Base-by-base conservation (phyloP, 2,888 invertebrate genomes). In the Eremobia ochroleuca region DNA sequence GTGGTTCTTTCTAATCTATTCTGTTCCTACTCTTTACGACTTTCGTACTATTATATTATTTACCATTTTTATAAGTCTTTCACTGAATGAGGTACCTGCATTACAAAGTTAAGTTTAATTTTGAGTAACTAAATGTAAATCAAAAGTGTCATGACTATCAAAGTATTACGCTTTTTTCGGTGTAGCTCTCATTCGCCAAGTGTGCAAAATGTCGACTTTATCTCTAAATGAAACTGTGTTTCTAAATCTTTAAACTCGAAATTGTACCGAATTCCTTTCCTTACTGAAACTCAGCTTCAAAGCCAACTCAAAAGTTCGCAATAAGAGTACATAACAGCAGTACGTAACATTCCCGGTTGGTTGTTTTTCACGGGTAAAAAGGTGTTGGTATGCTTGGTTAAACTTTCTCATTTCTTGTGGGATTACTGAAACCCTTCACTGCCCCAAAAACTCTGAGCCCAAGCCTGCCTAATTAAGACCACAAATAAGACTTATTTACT, bases 371-470 rank as follows among this genome's bases (percentile, higher is more conserved):
- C 25, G 59, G 34, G 18, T 43, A 69, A 43, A 61, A 43, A 1
- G 31, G 9, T 67, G 6, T 18, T 37, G 4, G 18, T 52, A 79
- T 69, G 79, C 40, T 34, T 52, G 13, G 61, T 52, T 61, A 52
- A 52, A 77, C 15, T 61, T 79, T 52, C 34, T 52, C 18, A 77
- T 52, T 70, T 52, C 43, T 70, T 79, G 70, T 25, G 18, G 28
- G 49, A 70, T 79, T 69, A 73, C 55, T 28, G n/a, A n/a, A 73
- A 73, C 52, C 55, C 43, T 43, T 58, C 5, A 31, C n/a, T 5
- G n/a, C n/a, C 34, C 55, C n/a, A 55, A 73, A 55, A 73, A 43
- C n/a, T n/a, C 18, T 2, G 4, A 28, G 4, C 25, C 28, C 0
- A 4, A 55, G 6, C 40, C 25, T 55, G 18, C 31, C 55, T 40